Percentiles rank a stretch among this genome's conserved stretches.
phyloP scores from a whole-genome alignment of 2,888 invertebrate genomes.

The Sinhomidia bicolor region DNA sequence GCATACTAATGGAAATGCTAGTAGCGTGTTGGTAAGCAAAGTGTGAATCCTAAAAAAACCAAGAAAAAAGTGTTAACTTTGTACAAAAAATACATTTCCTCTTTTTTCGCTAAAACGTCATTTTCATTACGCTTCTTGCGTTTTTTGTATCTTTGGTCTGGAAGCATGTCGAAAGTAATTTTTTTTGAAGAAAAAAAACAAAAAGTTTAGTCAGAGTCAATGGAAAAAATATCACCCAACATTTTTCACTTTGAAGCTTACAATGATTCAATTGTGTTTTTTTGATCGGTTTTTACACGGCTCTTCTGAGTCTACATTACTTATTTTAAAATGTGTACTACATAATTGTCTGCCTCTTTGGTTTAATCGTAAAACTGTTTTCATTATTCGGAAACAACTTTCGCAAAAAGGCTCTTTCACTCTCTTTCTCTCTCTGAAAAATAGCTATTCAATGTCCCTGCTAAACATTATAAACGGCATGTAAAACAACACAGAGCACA shows the following conservation, averaged over 20 bases:
- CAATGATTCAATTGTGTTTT: background rate
- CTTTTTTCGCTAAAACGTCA: background rate
- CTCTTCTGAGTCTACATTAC: background rate
- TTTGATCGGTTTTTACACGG: background rate
- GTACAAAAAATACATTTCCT: background rate
- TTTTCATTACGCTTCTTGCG: background rate
- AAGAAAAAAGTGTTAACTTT: background rate
- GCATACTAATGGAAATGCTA: too few relatives aligned
- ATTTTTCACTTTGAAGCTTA: constrained; percentile 16
- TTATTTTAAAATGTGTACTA: constrained; percentile 12
- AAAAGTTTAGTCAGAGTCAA: background rate
- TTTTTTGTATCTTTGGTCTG: constrained; percentile 17
- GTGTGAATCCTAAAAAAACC: background rate
- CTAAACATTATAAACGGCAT: constrained; percentile 15
- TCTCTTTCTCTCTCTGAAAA: background rate
- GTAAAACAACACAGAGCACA: constrained; percentile 8
- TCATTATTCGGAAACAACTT: background rate
- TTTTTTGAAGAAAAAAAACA: background rate
- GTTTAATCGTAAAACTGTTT: background rate
- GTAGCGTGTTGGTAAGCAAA: background rate
- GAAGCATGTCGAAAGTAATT: constrained; percentile 24
- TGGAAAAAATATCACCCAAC: constrained; percentile 8
- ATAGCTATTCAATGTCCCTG: background rate
- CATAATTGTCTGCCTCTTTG: constrained; percentile 4
- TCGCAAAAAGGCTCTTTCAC: background rate